A percentile compares a stretch with the other conserved stretches of the same genome.
phyloP scores from a whole-genome alignment of 2,888 invertebrate species.

The Chaitophorus viminalis region DNA sequence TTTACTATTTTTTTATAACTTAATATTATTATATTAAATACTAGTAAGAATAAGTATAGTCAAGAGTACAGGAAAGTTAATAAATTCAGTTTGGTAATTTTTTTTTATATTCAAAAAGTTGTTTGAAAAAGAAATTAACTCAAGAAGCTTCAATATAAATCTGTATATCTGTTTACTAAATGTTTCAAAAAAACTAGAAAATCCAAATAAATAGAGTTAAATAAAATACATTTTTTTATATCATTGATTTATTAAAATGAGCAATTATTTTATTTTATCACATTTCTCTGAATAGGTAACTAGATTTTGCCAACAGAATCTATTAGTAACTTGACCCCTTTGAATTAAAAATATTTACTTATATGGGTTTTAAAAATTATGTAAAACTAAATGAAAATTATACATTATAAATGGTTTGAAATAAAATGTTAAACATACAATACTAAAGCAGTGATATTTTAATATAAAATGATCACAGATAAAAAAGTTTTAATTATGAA shows the following conservation, averaged over 20 bases:
- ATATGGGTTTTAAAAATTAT: conserved; percentile 16
- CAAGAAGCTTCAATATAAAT: conserved; percentile 13
- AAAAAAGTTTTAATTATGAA: conserved; percentile 41
- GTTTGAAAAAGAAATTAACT: neutral
- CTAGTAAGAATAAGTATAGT: neutral
- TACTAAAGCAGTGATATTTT: conserved; percentile 46
- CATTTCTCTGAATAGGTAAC: conserved; percentile 60
- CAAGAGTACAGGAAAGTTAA: neutral
- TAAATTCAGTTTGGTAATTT: neutral
- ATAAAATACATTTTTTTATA: neutral
- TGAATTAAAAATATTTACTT: conserved; percentile 42
- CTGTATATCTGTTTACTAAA: neutral
- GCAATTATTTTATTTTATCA: conserved; percentile 58
- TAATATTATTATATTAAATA: neutral
- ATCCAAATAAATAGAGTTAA: conserved; percentile 11
- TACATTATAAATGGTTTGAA: conserved; percentile 17
- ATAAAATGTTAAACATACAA: conserved; percentile 41
- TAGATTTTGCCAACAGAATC: conserved; percentile 42
- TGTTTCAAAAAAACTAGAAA: conserved; percentile 18
- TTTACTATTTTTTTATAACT: neutral
- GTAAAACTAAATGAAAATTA: conserved; percentile 51
- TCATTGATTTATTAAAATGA: conserved; percentile 45
- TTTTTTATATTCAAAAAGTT: neutral
- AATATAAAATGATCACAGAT: conserved; percentile 51
- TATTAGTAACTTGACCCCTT: conserved; percentile 60